Conservation (phyloP, 2,797 vertebrate genomes). For the Girardinus metallicus region DNA sequence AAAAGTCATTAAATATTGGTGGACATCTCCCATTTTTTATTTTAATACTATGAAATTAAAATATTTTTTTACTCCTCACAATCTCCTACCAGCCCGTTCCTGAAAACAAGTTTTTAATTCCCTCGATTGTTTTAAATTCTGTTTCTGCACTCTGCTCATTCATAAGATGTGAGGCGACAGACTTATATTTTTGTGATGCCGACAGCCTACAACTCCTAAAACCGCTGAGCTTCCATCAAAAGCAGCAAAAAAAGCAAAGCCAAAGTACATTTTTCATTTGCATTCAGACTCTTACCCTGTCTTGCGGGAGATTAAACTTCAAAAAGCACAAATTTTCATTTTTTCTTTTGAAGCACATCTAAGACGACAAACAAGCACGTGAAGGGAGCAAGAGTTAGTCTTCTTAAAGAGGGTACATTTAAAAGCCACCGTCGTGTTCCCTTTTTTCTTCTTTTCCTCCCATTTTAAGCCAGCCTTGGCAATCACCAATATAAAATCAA, state of each 20-base stretch:
- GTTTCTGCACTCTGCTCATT: constrained; percentile 14
- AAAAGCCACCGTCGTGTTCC: constrained; percentile 20
- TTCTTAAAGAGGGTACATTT: constrained; percentile 49
- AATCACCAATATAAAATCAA: constrained; percentile 74
- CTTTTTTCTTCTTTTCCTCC: background rate
- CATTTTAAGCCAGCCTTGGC: constrained; percentile 45
- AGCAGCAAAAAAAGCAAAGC: constrained; percentile 36
- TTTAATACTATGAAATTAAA: background rate
- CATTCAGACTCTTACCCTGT: constrained; percentile 59
- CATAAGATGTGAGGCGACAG: constrained; percentile 8
- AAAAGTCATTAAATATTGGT: background rate
- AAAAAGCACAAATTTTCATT: constrained; percentile 57
- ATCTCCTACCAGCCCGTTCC: background rate
- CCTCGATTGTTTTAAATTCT: background rate
- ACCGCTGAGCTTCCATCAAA: constrained; percentile 22
- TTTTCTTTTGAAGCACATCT: constrained; percentile 58
- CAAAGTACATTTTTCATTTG: constrained; percentile 55
- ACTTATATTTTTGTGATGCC: constrained; percentile 3
- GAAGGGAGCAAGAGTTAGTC: constrained; percentile 27
- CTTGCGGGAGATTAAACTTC: constrained; percentile 64
- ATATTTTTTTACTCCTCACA: background rate
- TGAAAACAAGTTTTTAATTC: background rate
- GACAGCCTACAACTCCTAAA: constrained; percentile 12
- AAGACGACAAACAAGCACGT: constrained; percentile 49
- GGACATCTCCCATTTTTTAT: background rate